phyloP scores from a whole-genome alignment of 1,140 invertebrate species.

The Trissolcus basalis region DNA sequence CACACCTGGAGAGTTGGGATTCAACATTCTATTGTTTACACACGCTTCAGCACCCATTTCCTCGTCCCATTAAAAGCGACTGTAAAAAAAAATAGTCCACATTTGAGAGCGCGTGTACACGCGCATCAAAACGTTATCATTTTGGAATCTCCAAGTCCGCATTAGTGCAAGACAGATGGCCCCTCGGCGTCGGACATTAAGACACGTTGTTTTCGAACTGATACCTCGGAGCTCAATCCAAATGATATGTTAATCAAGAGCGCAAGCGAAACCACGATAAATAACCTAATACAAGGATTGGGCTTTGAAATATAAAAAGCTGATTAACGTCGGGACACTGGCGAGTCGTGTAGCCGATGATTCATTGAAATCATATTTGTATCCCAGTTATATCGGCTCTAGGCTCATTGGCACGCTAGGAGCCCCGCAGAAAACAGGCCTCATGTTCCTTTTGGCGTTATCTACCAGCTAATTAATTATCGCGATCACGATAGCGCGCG shows the following conservation, averaged over 20 bases:
- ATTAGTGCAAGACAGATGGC: slow-evolving; percentile 16
- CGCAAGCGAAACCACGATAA: slow-evolving; percentile 16
- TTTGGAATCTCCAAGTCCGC: background rate
- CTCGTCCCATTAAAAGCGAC: background rate
- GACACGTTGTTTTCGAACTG: slow-evolving; percentile 28
- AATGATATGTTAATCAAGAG: slow-evolving; percentile 50
- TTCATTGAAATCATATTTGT: slow-evolving; percentile 49
- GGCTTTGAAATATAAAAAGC: slow-evolving; percentile 22
- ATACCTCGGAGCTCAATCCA: slow-evolving; percentile 28
- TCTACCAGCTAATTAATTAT: slow-evolving; percentile 69
- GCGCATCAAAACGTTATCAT: background rate
- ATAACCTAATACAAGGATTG: slow-evolving; percentile 12
- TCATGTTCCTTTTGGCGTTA: slow-evolving; percentile 44
- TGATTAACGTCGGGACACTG: slow-evolving; percentile 27
- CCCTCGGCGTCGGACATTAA: slow-evolving; percentile 22
- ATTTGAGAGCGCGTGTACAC: no score
- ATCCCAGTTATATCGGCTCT: slow-evolving; percentile 35
- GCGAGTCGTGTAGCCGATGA: slow-evolving; percentile 30
- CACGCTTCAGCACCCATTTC: no score
- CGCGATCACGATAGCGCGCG: slow-evolving; percentile 66
- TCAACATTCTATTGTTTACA: no score
- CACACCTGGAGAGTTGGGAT: no score
- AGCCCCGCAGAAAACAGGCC: slow-evolving; percentile 17
- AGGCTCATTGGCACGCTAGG: slow-evolving; percentile 29
- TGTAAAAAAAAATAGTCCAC: background rate